Evolutionary conservation across 2,113 vertebrate genomes (phyloP).

Genomic region (Andinoacara biseriatus): DNA sequence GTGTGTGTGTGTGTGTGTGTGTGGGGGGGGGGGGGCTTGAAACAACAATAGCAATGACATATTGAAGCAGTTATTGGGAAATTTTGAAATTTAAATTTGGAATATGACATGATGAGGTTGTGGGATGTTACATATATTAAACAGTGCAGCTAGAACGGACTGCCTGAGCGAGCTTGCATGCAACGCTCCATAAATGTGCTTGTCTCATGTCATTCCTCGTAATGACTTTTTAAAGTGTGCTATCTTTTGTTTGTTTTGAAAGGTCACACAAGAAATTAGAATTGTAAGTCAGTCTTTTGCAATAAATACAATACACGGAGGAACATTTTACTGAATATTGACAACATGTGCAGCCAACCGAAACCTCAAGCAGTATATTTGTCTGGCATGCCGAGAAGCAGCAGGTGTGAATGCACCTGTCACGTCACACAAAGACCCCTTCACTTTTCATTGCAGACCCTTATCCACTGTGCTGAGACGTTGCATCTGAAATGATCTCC

Average conservation of each 20-base stretch:
- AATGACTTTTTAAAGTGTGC: not conserved
- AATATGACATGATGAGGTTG: not conserved
- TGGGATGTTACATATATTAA: not conserved
- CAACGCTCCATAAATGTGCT: accelerated
- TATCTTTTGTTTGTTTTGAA: not conserved
- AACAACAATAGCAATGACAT: accelerated
- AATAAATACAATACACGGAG: not conserved
- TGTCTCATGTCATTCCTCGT: not conserved
- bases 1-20: no score
- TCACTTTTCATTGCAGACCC: not conserved
- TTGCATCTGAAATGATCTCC: not conserved
- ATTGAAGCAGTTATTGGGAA: accelerated
- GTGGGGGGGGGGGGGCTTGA: not conserved
- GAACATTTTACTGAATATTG: not conserved
- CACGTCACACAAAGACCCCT: constrained; percentile 17
- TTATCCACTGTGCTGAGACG: not conserved
- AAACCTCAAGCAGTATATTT: not conserved
- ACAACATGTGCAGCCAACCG: constrained; percentile 34
- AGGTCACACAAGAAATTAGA: not conserved
- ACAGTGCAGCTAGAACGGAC: not conserved
- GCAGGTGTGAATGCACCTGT: constrained; percentile 57
- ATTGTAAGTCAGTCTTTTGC: not conserved
- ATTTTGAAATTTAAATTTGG: not conserved
- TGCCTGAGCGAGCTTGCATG: not conserved
- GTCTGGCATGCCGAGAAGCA: not conserved